Base-by-base conservation (phyloP, 2,888 invertebrate genomes). In the Sinotaia quadrata region DNA sequence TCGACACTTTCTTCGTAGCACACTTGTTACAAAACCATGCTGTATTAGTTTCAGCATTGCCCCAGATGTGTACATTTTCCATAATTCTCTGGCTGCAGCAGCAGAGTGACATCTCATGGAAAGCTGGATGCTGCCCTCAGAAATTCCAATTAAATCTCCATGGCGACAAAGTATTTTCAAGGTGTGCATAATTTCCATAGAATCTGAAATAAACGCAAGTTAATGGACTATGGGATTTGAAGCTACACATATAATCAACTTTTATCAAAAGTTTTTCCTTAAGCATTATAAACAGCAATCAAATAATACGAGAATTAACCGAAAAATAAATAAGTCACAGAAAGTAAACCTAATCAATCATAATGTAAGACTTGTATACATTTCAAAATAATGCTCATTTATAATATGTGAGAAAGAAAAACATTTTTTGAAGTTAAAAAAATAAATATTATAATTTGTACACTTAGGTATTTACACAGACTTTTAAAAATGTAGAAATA, bases 161-260 rank as follows among this genome's bases (percentile, higher is more conserved):
- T 80, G 80, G 29, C 75, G 73, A 69, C 80, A 80, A 10, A 80
- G 67, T 47, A 78, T 73, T 59, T 80, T 80, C 5, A 80, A 59
- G 4, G 79, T 73, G 61, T 80, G 72, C 75, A 75, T 75, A 24
- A 77, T 75, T 65, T 80, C 80, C 73, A 78, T 75, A 8, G 78
- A 74, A 36, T 80, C 67, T 67, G 62, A 41, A 0, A 31, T 15
- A n/a, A n/a, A n/a, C n/a, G n/a, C n/a, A n/a, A n/a, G n/a, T n/a
- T n/a, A n/a, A n/a, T n/a, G n/a, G n/a, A n/a, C n/a, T n/a, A n/a
- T n/a, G n/a, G n/a, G n/a, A n/a, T n/a, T n/a, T n/a, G n/a, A n/a
- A n/a, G n/a, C n/a, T n/a, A n/a, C n/a, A n/a, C n/a, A n/a, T n/a
- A n/a, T n/a, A n/a, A n/a, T n/a, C n/a, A n/a, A n/a, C n/a, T n/a